Base-by-base conservation (phyloP, 2,888 invertebrate species). In the Smittia aterrima region DNA sequence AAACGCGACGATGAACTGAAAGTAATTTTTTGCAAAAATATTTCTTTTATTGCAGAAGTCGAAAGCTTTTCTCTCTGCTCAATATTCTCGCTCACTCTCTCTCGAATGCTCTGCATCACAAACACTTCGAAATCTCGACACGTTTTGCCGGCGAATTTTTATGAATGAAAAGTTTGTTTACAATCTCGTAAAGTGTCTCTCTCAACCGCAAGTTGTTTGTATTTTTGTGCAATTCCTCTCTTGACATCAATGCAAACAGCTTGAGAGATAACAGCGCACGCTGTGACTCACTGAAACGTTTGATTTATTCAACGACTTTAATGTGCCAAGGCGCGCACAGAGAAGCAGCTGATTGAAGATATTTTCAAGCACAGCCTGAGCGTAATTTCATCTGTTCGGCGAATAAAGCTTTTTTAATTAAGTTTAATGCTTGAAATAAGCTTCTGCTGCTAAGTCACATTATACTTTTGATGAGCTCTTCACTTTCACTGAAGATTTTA, bases 101-200 rank as follows among this genome's bases (percentile, higher is more conserved):
- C n/a, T n/a, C n/a, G n/a, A n/a, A n/a, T n/a, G n/a, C n/a, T n/a
- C n/a, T n/a, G 7, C 9, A 22, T 2, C 58, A 58, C 58, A 18
- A 2, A 58, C 58, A 58, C 58, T 9, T 3, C 22, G n/a, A 13
- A 6, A 22, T n/a, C 18, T 1, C 3, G 22, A 7, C 58, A 58
- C 58, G 58, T 58, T 58, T 7, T 58, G 58, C 58, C 58, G 58
- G 58, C 58, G 58, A 58, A 47, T 47, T 58, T n/a, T 47, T 22
- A 58, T 58, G 58, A 58, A 58, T 58, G 58, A 58, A 47, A 58
- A 58, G 58, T 18, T 58, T 58, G 20, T 18, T 20, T 58, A 22
- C 58, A 58, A 58, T 20, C 58, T 2, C 58, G 58, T 22, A n/a
- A 58, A 9, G 13, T 58, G 4, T 22, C 58, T 58, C 58, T 58